Conservation (phyloP, 2,113 vertebrate genomes). For the Atrichornis clamosus region DNA sequence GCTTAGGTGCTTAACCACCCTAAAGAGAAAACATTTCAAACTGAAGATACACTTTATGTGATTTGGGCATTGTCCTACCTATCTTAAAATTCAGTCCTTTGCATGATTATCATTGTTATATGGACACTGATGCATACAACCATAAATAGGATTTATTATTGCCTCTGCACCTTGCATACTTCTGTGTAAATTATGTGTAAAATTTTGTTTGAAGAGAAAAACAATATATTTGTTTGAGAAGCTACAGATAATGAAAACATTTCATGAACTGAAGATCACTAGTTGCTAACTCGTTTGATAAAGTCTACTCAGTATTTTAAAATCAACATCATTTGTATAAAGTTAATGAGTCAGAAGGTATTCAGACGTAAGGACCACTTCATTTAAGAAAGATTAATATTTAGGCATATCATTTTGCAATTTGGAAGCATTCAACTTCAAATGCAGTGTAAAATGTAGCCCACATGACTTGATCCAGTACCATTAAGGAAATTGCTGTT, state of each 20-base stretch:
- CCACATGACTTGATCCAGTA: neutral
- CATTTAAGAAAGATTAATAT: constrained; percentile 17
- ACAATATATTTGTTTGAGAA: neutral
- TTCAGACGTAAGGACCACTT: neutral
- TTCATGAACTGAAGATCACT: neutral
- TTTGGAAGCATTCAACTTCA: neutral
- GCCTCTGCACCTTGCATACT: neutral
- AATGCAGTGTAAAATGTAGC: neutral
- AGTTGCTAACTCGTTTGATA: neutral
- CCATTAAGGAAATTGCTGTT: constrained; percentile 16
- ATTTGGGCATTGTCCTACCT: neutral
- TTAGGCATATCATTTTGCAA: neutral
- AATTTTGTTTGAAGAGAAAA: neutral
- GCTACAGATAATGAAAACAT: neutral
- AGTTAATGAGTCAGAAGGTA: constrained; percentile 30
- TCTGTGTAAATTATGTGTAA: neutral
- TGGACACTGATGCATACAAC: neutral
- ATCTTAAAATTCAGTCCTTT: neutral
- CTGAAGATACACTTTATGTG: neutral
- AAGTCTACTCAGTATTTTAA: neutral
- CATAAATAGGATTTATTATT: neutral
- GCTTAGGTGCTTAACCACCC: neutral
- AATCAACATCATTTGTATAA: neutral
- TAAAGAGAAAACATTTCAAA: neutral
- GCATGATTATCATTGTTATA: neutral